phyloP scores from a whole-genome alignment of 2,888 invertebrate species.

The Amphipoea lucens region DNA sequence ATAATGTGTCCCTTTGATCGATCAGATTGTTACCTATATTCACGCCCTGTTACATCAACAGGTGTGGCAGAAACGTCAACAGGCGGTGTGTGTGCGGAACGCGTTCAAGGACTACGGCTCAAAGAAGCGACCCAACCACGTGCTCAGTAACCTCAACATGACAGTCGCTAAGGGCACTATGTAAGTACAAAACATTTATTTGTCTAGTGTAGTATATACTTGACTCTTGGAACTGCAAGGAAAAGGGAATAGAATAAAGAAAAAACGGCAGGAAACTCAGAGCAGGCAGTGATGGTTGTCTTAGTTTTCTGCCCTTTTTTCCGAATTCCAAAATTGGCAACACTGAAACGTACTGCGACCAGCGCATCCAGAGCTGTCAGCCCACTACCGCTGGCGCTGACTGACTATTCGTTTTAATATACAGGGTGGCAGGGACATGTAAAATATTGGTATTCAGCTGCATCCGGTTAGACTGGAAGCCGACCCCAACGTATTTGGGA shows the following conservation, averaged over 20 bases:
- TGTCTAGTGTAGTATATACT: not conserved
- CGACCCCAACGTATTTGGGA: no score
- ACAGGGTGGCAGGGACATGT: no score
- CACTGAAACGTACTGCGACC: no score
- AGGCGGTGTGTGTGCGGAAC: slow-evolving; percentile 96
- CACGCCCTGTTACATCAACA: slow-evolving; percentile 58
- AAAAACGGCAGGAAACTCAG: not conserved
- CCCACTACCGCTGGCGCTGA: not conserved
- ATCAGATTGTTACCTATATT: not conserved
- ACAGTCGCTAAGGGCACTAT: slow-evolving; percentile 98
- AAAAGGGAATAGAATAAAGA: not conserved
- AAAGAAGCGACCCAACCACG: slow-evolving; percentile 96
- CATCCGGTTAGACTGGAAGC: no score
- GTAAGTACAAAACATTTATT: slow-evolving; percentile 91
- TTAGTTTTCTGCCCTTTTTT: not conserved
- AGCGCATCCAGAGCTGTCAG: not conserved
- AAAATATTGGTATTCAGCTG: no score
- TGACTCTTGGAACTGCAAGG: not conserved
- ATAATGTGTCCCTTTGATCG: no score
- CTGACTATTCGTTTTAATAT: no score
- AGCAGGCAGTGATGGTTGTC: no score
- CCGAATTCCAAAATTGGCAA: not conserved
- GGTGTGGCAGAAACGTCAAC: slow-evolving; percentile 93
- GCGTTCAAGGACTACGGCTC: slow-evolving; percentile 97
- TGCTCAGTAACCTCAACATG: slow-evolving; percentile 97